These are phyloP conservation scores for Drosophila virilis DNA, from an alignment of 1,140 invertebrate species.

Conservation along the genomic window DNA sequence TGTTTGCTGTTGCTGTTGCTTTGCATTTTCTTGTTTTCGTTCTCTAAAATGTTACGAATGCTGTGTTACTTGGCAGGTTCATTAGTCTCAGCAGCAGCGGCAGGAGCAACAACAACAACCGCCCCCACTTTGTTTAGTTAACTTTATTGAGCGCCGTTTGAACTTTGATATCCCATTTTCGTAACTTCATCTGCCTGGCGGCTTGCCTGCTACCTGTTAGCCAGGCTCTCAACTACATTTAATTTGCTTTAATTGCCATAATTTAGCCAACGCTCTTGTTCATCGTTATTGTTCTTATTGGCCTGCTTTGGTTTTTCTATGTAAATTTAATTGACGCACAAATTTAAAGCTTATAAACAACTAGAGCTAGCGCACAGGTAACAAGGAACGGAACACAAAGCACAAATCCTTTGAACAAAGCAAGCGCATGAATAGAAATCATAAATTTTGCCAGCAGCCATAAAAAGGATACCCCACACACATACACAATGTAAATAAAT, in stretches of 20 bases:
- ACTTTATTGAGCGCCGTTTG: slow-evolving; percentile 70
- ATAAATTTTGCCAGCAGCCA: slow-evolving; percentile 81
- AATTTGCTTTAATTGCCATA: slow-evolving; percentile 60
- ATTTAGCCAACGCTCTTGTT: slow-evolving; percentile 41
- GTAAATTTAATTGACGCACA: slow-evolving; percentile 62
- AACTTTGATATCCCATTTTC: slow-evolving; percentile 69
- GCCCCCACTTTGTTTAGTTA: slow-evolving; percentile 65
- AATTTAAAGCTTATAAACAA: slow-evolving; percentile 72
- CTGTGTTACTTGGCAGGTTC: slow-evolving; percentile 54
- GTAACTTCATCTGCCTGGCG: slow-evolving; percentile 34
- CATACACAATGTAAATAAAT: slow-evolving; percentile 53
- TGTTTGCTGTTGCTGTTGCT: slow-evolving; percentile 5
- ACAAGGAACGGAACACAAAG: slow-evolving; percentile 43
- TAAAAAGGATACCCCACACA: slow-evolving; percentile 55
- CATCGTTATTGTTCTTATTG: slow-evolving; percentile 14
- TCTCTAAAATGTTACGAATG: no score
- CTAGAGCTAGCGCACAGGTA: not conserved
- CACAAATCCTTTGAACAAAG: slow-evolving; percentile 76
- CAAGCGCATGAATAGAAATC: slow-evolving; percentile 66
- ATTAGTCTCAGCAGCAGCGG: slow-evolving; percentile 53
- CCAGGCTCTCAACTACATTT: slow-evolving; percentile 19
- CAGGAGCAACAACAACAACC: slow-evolving; percentile 24
- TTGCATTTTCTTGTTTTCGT: not conserved
- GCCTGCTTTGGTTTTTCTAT: slow-evolving; percentile 54
- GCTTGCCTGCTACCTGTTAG: slow-evolving; percentile 1